Evolutionary conservation across 1,140 invertebrate genomes (phyloP).

Genomic region (Hycleus phaleratus): DNA sequence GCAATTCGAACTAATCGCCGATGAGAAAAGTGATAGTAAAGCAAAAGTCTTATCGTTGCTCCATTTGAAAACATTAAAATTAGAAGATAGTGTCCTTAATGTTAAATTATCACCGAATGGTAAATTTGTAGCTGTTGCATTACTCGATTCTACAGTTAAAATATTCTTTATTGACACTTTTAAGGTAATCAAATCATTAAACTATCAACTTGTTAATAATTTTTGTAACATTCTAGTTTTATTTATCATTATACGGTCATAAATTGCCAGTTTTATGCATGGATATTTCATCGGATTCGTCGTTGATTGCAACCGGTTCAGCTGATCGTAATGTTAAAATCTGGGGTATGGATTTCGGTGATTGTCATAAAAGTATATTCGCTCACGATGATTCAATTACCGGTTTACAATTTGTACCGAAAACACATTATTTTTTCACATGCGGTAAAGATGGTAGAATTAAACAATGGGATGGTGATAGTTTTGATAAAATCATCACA

Average conservation of each 20-base stretch:
- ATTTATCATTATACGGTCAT: constrained; percentile 92
- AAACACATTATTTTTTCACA: constrained; percentile 90
- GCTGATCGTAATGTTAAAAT: constrained; percentile 94
- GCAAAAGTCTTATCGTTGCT: constrained; percentile 68
- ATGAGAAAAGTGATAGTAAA: constrained; percentile 51
- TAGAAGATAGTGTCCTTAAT: constrained; percentile 80
- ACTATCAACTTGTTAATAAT: not conserved
- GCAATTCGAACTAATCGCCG: constrained; percentile 81
- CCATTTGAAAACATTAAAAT: constrained; percentile 71
- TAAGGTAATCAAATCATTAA: constrained; percentile 54
- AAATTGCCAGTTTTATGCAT: constrained; percentile 89
- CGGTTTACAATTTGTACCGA: constrained; percentile 77
- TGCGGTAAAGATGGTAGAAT: constrained; percentile 88
- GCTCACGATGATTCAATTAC: constrained; percentile 95
- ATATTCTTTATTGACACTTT: constrained; percentile 91
- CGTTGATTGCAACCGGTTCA: constrained; percentile 86
- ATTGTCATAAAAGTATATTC: constrained; percentile 82
- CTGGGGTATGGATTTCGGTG: constrained; percentile 98
- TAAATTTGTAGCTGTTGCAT: constrained; percentile 79
- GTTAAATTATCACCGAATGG: constrained; percentile 78
- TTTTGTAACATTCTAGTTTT: constrained; percentile 63
- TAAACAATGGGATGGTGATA: constrained; percentile 97
- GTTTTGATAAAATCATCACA: constrained; percentile 82
- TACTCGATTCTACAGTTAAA: constrained; percentile 91
- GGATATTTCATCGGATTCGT: constrained; percentile 90